Evolutionary conservation across 2,797 vertebrate species (phyloP).

Genomic region (Sorex maritimensis): DNA sequence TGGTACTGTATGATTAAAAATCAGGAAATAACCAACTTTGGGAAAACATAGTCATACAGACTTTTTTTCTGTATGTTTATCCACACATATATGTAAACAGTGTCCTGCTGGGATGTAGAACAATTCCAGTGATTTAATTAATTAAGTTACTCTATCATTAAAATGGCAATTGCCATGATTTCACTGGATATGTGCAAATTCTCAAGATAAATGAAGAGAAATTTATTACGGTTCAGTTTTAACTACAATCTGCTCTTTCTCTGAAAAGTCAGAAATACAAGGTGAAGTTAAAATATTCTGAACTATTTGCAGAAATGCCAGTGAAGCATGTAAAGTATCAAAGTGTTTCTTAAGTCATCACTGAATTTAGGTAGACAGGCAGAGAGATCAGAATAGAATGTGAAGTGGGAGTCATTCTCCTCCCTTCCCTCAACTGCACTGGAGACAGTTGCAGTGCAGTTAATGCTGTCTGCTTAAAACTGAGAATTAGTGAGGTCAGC

Average conservation of each 20-base stretch:
- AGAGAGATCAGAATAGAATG: conserved; percentile 81
- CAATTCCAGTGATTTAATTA: conserved; percentile 54
- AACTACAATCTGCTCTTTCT: conserved; percentile 62
- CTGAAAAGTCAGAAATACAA: conserved; percentile 75
- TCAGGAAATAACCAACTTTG: conserved; percentile 59
- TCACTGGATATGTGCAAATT: conserved; percentile 68
- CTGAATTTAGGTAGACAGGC: conserved; percentile 81
- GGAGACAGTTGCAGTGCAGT: background rate
- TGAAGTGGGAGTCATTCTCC: conserved; percentile 79
- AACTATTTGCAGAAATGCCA: conserved; percentile 83
- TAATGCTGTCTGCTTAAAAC: background rate
- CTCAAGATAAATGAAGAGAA: conserved; percentile 56
- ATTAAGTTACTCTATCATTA: background rate
- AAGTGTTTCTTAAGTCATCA: conserved; percentile 77
- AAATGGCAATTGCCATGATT: background rate
- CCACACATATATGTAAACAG: background rate
- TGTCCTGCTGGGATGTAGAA: background rate
- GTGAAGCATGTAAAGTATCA: conserved; percentile 74
- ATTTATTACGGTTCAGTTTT: conserved; percentile 69
- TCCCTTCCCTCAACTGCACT: background rate
- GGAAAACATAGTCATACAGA: background rate
- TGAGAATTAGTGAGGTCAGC: background rate
- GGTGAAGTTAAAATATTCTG: conserved; percentile 83
- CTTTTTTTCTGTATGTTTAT: background rate
- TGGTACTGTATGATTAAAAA: conserved; percentile 56